These are phyloP conservation scores for Pomphorhynchus laevis DNA, from an alignment of 1,140 invertebrate species.

Conservation along the genomic window DNA sequence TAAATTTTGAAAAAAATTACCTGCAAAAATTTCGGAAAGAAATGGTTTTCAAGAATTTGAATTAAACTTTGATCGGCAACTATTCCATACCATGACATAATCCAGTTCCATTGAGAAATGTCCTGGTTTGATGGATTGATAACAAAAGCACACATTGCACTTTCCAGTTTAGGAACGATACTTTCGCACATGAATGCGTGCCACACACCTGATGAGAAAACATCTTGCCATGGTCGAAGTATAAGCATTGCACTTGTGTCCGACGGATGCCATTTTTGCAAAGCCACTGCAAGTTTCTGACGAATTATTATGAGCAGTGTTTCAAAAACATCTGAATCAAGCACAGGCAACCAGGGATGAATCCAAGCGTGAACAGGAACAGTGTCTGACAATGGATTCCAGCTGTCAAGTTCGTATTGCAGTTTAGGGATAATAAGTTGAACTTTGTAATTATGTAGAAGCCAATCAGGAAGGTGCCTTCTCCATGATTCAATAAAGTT, in stretches of 20 bases:
- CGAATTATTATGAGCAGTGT: slow-evolving; percentile 30
- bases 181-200: slow-evolving; percentile 47
- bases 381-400: slow-evolving; percentile 68
- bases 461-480: slow-evolving; percentile 38
- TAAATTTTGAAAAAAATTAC: slow-evolving; percentile 14
- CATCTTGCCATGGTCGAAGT: slow-evolving; percentile 46
- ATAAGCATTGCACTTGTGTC: slow-evolving; percentile 61
- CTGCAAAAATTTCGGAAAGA: slow-evolving; percentile 52
- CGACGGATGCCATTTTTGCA: slow-evolving; percentile 44
- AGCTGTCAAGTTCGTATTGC: slow-evolving; percentile 38
- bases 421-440: slow-evolving; percentile 41
- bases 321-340: slow-evolving; percentile 24
- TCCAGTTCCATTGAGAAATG: slow-evolving; percentile 36
- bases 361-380: slow-evolving; percentile 79
- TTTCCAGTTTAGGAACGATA: slow-evolving; percentile 39
- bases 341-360: slow-evolving; percentile 53
- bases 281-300: slow-evolving; percentile 46
- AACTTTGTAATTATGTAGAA: slow-evolving; percentile 40
- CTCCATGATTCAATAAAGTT: slow-evolving; percentile 42
- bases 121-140: slow-evolving; percentile 52
- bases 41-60: slow-evolving; percentile 36
- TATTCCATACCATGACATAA: slow-evolving; percentile 45
- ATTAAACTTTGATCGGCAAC: slow-evolving; percentile 33
- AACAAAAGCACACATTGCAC: slow-evolving; percentile 26
- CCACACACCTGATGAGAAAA: slow-evolving; percentile 41